These are phyloP conservation scores for Gasterosteus nipponicus DNA, from an alignment of 2,113 vertebrate species.

Conservation along the genomic window DNA sequence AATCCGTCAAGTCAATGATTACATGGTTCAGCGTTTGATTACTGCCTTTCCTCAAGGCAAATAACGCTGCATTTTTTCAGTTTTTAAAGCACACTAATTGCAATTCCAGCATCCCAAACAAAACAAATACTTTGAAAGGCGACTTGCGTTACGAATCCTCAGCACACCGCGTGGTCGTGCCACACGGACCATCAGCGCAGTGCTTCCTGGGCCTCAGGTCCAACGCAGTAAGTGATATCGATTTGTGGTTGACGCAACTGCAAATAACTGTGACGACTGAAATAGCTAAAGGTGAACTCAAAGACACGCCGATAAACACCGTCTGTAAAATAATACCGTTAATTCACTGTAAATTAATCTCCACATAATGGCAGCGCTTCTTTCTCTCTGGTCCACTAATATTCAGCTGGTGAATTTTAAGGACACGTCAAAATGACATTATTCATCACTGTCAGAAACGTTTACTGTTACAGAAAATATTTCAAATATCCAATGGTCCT, in stretches of 20 bases:
- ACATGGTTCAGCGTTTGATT: not conserved
- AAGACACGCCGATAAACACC: conserved; percentile 9
- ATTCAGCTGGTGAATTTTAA: not conserved
- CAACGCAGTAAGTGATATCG: conserved; percentile 49
- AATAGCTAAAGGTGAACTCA: conserved; percentile 44
- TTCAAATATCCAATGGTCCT: not conserved
- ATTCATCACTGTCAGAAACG: not conserved
- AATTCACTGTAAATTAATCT: not conserved
- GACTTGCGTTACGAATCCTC: not conserved
- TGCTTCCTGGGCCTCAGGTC: conserved; percentile 34
- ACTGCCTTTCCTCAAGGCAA: not conserved
- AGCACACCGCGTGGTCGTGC: not conserved
- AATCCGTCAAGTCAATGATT: not conserved
- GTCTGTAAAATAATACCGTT: not conserved
- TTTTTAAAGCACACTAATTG: not conserved
- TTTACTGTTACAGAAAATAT: not conserved
- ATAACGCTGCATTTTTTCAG: not conserved
- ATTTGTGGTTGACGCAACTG: no score
- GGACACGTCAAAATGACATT: not conserved
- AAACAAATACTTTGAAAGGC: not conserved
- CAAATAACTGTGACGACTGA: conserved; percentile 40
- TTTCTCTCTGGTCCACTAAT: not conserved
- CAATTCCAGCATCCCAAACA: not conserved
- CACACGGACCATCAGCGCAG: conserved; percentile 31
- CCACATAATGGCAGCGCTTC: not conserved